Conservation (phyloP, 2,113 vertebrate genomes). For the Mormoops blainvillei region DNA sequence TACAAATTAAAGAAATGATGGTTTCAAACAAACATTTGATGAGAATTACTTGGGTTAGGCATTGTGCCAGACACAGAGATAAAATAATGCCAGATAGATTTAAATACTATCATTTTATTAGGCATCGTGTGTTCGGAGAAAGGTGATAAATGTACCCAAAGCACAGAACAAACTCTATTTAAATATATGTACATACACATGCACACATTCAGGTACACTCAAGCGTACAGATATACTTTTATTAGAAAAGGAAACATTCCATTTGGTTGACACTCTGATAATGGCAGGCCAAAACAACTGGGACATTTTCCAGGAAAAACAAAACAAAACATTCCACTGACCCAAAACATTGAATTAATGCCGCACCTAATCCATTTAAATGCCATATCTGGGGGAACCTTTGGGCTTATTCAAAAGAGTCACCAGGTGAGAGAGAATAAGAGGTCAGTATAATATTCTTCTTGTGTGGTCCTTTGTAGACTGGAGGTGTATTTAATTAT, state of each 20-base stretch:
- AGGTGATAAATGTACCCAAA: background rate
- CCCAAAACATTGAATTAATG: constrained; percentile 10
- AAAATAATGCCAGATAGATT: background rate
- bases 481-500: background rate
- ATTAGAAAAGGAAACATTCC: background rate
- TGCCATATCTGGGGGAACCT: background rate
- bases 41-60: background rate
- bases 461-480: background rate
- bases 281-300: background rate
- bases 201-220: background rate
- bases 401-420: background rate
- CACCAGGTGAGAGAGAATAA: background rate
- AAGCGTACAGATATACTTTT: background rate
- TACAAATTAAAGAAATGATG: background rate
- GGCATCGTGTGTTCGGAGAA: background rate
- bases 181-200: background rate
- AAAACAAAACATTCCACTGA: background rate
- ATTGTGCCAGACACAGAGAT: background rate
- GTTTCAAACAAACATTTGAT: background rate
- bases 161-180: background rate
- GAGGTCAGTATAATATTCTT: background rate
- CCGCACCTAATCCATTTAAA: background rate
- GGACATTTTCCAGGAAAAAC: constrained; percentile 23
- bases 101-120: background rate
- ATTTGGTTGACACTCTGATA: constrained; percentile 20